Evolutionary conservation across 1,140 invertebrate species (phyloP).

Genomic region (Phymorhynchus buccinoides): DNA sequence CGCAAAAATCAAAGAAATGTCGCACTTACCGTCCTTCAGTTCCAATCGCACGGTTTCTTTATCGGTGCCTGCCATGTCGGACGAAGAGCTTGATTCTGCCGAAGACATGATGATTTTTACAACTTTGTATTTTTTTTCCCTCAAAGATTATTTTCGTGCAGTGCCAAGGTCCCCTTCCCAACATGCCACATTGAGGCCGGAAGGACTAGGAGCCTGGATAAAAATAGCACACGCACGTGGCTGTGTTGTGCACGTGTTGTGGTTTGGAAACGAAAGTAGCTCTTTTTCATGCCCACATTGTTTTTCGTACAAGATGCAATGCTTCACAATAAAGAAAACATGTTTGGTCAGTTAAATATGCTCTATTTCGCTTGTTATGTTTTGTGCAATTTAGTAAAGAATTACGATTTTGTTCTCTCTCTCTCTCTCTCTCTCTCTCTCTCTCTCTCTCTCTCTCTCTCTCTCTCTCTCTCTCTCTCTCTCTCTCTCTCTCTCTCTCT

Average conservation of each 20-base stretch:
- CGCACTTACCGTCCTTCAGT: conserved; percentile 16
- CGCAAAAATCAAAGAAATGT: not conserved
- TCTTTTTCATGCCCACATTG: too few relatives aligned
- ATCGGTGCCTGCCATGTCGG: not conserved
- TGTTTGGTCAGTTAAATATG: too few relatives aligned
- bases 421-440: too few relatives aligned
- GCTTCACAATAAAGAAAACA: too few relatives aligned
- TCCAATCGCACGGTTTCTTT: conserved; percentile 11
- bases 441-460: too few relatives aligned
- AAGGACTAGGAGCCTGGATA: not conserved
- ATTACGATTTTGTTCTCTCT: too few relatives aligned
- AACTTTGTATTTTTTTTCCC: conserved; percentile 5
- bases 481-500: too few relatives aligned
- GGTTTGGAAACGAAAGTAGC: not conserved
- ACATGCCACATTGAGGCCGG: not conserved
- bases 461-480: too few relatives aligned
- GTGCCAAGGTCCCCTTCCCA: conserved; percentile 23
- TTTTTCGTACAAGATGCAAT: too few relatives aligned
- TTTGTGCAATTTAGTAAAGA: too few relatives aligned
- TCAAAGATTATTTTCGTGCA: conserved; percentile 12
- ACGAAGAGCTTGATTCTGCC: conserved; percentile 1
- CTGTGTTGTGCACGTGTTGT: conserved; percentile 21
- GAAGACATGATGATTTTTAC: conserved; percentile 14
- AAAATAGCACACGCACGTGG: conserved; percentile 20
- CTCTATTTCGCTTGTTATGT: too few relatives aligned